Evolutionary conservation across 2,888 invertebrate genomes (phyloP).

Genomic region (Palloptera scutellata): DNA sequence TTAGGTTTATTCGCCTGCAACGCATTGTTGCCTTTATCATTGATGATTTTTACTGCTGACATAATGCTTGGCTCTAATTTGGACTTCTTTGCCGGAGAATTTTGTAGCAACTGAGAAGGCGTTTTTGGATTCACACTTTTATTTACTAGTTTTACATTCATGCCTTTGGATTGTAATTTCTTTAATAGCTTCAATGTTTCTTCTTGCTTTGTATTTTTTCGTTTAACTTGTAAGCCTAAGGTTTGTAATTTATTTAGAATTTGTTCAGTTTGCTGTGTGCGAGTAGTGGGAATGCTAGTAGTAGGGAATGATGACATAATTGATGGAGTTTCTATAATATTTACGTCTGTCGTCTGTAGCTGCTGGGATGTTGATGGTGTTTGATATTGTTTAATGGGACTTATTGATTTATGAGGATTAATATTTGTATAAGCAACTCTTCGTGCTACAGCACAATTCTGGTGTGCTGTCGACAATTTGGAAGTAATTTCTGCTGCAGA

Average conservation of each 20-base stretch:
- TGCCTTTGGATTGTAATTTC: constrained; percentile 56
- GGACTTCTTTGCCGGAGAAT: no score
- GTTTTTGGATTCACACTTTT: not conserved
- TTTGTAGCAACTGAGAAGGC: no score
- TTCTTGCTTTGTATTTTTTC: constrained; percentile 34
- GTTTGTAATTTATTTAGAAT: constrained; percentile 54
- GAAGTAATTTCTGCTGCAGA: no score
- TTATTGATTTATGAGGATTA: no score
- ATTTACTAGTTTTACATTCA: constrained; percentile 41
- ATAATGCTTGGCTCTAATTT: no score
- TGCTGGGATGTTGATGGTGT: not conserved
- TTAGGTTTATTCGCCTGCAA: no score
- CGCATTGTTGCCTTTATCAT: no score
- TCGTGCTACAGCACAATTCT: no score
- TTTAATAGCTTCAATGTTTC: constrained; percentile 47
- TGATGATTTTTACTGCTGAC: no score
- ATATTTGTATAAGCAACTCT: no score
- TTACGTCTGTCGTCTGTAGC: constrained; percentile 10
- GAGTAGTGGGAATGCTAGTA: constrained; percentile 21
- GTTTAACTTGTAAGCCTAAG: constrained; percentile 54
- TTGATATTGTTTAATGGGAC: no score
- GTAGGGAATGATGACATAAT: constrained; percentile 12
- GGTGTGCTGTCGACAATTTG: no score
- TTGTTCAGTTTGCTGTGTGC: constrained; percentile 39
- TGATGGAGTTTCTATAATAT: not conserved